Conservation (phyloP, 2,797 vertebrate species). For the Liparis tanakae region DNA sequence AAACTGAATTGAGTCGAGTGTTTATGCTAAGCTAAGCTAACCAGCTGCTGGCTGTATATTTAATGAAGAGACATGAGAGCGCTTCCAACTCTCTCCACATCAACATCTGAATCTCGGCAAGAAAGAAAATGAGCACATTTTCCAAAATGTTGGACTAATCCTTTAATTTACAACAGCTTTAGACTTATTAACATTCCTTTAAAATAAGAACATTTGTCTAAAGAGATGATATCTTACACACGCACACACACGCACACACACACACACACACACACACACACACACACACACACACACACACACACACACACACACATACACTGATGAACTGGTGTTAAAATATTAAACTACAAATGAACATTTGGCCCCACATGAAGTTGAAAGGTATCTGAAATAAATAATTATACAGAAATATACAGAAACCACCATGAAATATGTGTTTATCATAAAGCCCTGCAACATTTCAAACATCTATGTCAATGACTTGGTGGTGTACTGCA, state of each 20-base stretch:
- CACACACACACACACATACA: background rate
- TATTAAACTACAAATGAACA: background rate
- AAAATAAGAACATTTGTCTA: background rate
- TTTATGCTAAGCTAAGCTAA: background rate
- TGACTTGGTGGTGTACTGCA: background rate
- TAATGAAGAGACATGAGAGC: background rate
- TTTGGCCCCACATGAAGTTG: background rate
- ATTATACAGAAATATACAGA: slow-evolving; percentile 1
- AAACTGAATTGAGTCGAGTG: too few species aligned
- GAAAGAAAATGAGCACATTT: background rate
- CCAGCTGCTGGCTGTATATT: background rate
- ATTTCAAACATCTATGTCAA: slow-evolving; percentile 16
- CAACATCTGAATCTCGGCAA: background rate
- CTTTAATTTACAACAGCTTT: too few species aligned
- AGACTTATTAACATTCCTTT: background rate
- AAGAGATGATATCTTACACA: too few species aligned
- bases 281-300: background rate
- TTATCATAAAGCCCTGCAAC: slow-evolving; percentile 4
- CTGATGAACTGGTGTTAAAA: background rate
- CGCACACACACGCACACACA: background rate
- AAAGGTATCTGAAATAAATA: background rate
- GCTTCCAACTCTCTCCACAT: background rate
- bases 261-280: background rate
- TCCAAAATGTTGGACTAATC: background rate
- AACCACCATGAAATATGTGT: slow-evolving; percentile 18